Base-by-base conservation (phyloP, 2,797 vertebrate genomes). In the Champsocephalus gunnari region DNA sequence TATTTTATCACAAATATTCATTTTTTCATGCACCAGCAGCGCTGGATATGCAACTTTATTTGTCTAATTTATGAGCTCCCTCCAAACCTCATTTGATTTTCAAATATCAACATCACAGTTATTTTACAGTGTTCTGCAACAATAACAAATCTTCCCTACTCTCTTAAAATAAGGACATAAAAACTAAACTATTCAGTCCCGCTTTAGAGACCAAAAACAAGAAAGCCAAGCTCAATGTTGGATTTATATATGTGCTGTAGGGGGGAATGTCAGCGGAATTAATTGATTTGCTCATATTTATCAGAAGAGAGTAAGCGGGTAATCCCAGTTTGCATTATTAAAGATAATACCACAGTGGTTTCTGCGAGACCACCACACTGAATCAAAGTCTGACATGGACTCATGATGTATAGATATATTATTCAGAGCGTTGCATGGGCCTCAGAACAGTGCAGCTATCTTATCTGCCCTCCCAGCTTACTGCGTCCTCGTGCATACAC, bases 341-440 rank as follows among this genome's bases (percentile, higher is more conserved):
- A 93, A 95, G 90, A 94, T 93, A 94, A 95, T 94, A 94, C 89
- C 90, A 86, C 87, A 79, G 89, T 82, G 91, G 84, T 92, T 94
- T 93, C 82, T 91, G 83, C 81, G 66, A 90, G 87, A 92, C 92
- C 87, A 93, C 90, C 75, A 81, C 87, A 90, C 86, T 94, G 93
- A 95, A 94, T 94, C 93, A 94, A 92, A 93, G 89, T 90, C 90
- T 92, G 89, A 94, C 92, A 91, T 72, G 87, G 89, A 86, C 88
- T 89, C 84, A 91, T 92, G 90, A 93, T 94, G 87, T 93, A 94
- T 94, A 88, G 92, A 94, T 94, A 92, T 94, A 94, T 95, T 93
- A 95, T 95, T 95, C 90, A 92, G 88, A 89, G 78, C 81, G 71
- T 86, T 90, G 88, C 87, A 88, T 80, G 64, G 85, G 74, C 77